phyloP scores from a whole-genome alignment of 2,888 invertebrate species.

The Nebria brevicollis region DNA sequence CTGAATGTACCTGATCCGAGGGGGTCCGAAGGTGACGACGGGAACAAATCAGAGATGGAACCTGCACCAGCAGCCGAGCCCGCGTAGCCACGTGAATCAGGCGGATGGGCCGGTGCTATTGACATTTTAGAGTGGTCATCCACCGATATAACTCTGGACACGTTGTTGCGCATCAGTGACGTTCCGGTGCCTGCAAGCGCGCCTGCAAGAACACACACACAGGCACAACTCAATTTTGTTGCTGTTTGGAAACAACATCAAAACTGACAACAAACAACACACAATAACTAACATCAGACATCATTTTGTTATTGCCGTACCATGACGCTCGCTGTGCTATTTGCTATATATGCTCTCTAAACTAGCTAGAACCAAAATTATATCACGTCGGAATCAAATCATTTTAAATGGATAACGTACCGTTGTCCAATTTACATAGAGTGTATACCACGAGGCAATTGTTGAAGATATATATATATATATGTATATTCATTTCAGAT shows the following conservation, averaged over 20 bases:
- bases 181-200: constrained; percentile 50
- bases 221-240: constrained; percentile 14
- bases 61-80: constrained; percentile 57
- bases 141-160: constrained; percentile 58
- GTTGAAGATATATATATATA: not conserved
- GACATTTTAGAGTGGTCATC: constrained; percentile 61
- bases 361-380: not conserved
- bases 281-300: not conserved
- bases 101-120: constrained; percentile 58
- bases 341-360: not conserved
- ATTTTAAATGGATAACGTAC: not conserved
- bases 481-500: not conserved
- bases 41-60: constrained; percentile 60
- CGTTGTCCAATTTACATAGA: not conserved
- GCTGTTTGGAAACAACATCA: constrained; percentile 1
- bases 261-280: constrained; percentile 15
- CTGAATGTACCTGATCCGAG: constrained; percentile 60
- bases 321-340: not conserved
- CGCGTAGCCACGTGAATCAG: constrained; percentile 59
- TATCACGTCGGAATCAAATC: not conserved
- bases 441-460: not conserved
- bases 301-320: not conserved
- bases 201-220: constrained; percentile 58
- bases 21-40: constrained; percentile 63
- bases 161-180: constrained; percentile 60